Base-by-base conservation (phyloP, 2,797 vertebrate species). In the Enteromius unitaeniatus region DNA sequence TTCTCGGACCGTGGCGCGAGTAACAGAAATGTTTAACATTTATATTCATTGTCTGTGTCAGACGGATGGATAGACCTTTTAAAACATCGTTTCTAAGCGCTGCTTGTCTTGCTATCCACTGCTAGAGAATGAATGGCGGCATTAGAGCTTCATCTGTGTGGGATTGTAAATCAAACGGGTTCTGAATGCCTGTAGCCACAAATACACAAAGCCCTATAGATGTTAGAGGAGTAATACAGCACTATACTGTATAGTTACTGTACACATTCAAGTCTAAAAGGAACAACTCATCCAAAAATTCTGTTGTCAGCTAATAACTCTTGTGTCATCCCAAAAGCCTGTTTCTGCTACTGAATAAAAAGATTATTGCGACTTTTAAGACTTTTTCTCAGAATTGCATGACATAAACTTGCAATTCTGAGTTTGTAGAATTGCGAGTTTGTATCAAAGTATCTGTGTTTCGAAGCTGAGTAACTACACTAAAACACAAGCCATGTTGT, bases 31-130 rank as follows among this genome's bases (percentile, higher is more conserved):
- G 47, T 69, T 49, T 78, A 62, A 78, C n/a, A 60, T 47, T 84
- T 69, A 74, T 67, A 69, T 55, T 84, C 65, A 65, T 40, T 34
- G 78, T 60, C 13, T 31, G 28, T 84, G 79, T 82, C 81, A 80
- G 60, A 72, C 55, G 67, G 87, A 89, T 79, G 83, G 80, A 91
- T 88, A 45, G 68, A 73, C 40, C 68, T 73, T 73, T 64, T 67
- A 79, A 67, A 79, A 67, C 17, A 79, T 67, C 31, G 10, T 2
- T 62, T 53, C 31, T 74, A 51, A 65, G 53, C 3, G 2, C n/a
- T 0, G 31, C 60, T 65, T 73, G 13, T 72, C 28, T 7, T 0
- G 28, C 53, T 60, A n/a, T 72, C 23, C 68, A n/a, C 37, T n/a
- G 37, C 53, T 73, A 55, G 82, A 88, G 40, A 45, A 82, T 77